phyloP scores from a whole-genome alignment of 2,113 vertebrate genomes.

The Zosterops japonicus region DNA sequence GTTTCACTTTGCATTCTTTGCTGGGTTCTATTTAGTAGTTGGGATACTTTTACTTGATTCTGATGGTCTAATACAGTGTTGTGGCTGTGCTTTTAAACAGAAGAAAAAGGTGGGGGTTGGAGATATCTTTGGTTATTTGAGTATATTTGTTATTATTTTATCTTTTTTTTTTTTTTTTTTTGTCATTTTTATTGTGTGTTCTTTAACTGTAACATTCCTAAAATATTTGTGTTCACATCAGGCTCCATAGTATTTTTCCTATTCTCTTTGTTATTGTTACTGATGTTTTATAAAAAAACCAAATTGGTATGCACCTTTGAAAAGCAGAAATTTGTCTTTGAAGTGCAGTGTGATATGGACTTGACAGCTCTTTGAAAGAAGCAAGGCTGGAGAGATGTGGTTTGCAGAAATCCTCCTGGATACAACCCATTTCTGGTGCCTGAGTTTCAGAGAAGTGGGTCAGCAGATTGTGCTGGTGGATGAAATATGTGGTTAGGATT shows the following conservation, averaged over 20 bases:
- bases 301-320: not conserved
- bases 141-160: not conserved
- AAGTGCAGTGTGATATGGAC: not conserved
- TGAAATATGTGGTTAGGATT: not conserved
- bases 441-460: not conserved
- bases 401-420: conserved; percentile 18
- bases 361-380: conserved; percentile 9
- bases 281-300: not conserved
- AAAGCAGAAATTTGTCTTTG: conserved; percentile 8
- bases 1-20: not conserved
- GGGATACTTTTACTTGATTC: not conserved
- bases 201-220: not conserved
- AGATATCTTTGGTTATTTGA: not conserved
- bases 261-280: not conserved
- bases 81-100: not conserved
- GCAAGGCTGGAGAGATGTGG: not conserved
- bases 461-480: not conserved
- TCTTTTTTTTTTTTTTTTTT: not conserved
- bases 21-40: not conserved
- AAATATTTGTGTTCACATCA: not conserved
- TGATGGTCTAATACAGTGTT: not conserved
- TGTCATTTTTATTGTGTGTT: not conserved
- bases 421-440: not conserved
- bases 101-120: not conserved
- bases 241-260: not conserved